A percentile compares a stretch with the other conserved stretches of the same genome.
These are phyloP conservation scores for Crotalus viridis DNA, from an alignment of 2,113 vertebrate genomes.

Conservation along the genomic window DNA sequence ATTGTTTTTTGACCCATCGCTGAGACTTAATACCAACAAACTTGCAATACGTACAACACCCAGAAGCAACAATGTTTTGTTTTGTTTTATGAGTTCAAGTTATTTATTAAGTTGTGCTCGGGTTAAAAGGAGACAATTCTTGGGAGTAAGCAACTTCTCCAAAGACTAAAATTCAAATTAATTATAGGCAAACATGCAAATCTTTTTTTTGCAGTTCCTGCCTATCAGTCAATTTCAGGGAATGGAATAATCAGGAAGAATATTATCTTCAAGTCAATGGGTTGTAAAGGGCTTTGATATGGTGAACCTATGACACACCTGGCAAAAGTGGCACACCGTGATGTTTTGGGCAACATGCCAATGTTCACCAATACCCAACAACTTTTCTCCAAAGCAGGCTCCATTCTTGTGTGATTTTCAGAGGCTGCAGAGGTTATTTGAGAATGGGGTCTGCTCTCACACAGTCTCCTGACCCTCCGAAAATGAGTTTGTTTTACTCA, in stretches of 20 bases:
- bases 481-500: too few species aligned
- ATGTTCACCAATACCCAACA: too few species aligned
- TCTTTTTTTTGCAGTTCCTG: background rate
- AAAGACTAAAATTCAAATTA: slow-evolving; percentile 43
- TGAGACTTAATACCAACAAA: slow-evolving; percentile 8
- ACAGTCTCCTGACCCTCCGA: too few species aligned
- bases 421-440: too few species aligned
- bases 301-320: too few species aligned
- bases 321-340: too few species aligned
- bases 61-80: slow-evolving; percentile 37
- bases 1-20: background rate
- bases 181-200: slow-evolving; percentile 11
- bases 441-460: too few species aligned
- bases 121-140: background rate
- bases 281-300: background rate
- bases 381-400: too few species aligned
- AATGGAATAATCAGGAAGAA: background rate
- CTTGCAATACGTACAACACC: slow-evolving; percentile 20
- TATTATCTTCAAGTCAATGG: background rate
- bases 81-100: slow-evolving; percentile 58
- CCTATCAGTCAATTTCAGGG: slow-evolving; percentile 1
- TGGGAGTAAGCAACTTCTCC: slow-evolving; percentile 45
- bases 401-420: too few species aligned
- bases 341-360: too few species aligned
- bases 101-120: slow-evolving; percentile 57